Conservation (phyloP, 2,113 vertebrate species). For the Silurus glanis region DNA sequence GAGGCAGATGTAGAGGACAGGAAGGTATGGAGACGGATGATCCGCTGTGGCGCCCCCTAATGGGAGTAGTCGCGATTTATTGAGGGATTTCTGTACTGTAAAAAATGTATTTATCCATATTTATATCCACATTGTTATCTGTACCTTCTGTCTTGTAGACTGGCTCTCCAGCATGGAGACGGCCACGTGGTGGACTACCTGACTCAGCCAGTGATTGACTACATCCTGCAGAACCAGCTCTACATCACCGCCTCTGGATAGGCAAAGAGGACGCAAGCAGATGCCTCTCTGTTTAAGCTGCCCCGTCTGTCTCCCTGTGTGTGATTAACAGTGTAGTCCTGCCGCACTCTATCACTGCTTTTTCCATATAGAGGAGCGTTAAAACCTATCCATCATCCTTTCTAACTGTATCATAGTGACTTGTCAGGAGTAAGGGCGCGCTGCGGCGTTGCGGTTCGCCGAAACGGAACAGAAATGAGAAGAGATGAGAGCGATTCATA, state of each 20-base stretch:
- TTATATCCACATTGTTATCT: neutral
- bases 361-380: slow-evolving; percentile 58
- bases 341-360: slow-evolving; percentile 63
- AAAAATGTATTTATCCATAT: no score
- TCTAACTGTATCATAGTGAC: slow-evolving; percentile 69
- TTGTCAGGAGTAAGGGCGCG: slow-evolving; percentile 51
- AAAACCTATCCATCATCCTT: slow-evolving; percentile 56
- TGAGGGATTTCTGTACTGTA: neutral
- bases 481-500: slow-evolving; percentile 18
- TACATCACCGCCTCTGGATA: slow-evolving; percentile 97
- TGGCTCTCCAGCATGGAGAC: slow-evolving; percentile 96
- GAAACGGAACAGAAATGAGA: slow-evolving; percentile 17
- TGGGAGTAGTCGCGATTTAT: no score
- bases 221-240: slow-evolving; percentile 97
- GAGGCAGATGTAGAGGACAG: no score
- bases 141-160: slow-evolving; percentile 66
- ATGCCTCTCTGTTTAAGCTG: slow-evolving; percentile 52
- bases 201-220: slow-evolving; percentile 95
- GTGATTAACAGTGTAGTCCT: slow-evolving; percentile 61
- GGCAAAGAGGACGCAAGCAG: slow-evolving; percentile 8
- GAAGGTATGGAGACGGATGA: no score
- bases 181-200: slow-evolving; percentile 97
- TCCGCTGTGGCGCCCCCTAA: no score
- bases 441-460: slow-evolving; percentile 43
- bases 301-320: slow-evolving; percentile 70